Percentiles rank a stretch among this genome's conserved stretches.
Conservation (phyloP, 2,113 vertebrate genomes). For the Callipepla californica region DNA sequence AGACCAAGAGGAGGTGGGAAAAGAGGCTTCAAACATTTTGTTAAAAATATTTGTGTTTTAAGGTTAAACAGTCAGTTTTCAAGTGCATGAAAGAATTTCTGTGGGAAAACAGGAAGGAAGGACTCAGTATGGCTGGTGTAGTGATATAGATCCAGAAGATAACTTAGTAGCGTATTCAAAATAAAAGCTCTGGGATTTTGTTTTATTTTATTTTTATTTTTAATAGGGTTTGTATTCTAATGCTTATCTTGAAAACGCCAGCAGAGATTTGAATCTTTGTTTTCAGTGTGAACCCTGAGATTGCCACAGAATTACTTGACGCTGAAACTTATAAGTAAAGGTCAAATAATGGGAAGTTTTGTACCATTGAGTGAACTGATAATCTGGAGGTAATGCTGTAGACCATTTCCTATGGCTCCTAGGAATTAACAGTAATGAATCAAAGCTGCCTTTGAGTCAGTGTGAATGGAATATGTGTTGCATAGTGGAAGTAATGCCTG, state of each 20-base stretch:
- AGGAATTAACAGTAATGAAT: not conserved
- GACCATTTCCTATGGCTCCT: not conserved
- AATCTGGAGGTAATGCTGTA: not conserved
- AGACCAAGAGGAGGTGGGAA: not conserved
- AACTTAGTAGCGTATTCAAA: not conserved
- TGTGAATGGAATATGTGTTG: rapidly evolving
- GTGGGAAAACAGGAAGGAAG: not conserved
- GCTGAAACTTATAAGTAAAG: not conserved
- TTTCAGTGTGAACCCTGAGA: not conserved
- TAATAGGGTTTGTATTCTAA: not conserved
- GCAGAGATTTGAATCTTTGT: not conserved
- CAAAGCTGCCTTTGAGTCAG: not conserved
- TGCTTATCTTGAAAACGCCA: not conserved
- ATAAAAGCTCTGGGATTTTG: not conserved
- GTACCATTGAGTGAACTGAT: not conserved
- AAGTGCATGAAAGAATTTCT: not conserved
- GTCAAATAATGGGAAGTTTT: not conserved
- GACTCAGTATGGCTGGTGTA: not conserved
- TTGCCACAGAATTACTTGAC: not conserved
- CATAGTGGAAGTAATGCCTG: not conserved
- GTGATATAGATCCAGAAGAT: not conserved
- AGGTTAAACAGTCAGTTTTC: not conserved
- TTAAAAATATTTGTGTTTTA: not conserved
- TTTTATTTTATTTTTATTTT: not conserved
- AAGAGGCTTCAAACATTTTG: not conserved